Conservation (phyloP, 92 coral and sea anemone genomes). For the Micromussa lordhowensis region DNA sequence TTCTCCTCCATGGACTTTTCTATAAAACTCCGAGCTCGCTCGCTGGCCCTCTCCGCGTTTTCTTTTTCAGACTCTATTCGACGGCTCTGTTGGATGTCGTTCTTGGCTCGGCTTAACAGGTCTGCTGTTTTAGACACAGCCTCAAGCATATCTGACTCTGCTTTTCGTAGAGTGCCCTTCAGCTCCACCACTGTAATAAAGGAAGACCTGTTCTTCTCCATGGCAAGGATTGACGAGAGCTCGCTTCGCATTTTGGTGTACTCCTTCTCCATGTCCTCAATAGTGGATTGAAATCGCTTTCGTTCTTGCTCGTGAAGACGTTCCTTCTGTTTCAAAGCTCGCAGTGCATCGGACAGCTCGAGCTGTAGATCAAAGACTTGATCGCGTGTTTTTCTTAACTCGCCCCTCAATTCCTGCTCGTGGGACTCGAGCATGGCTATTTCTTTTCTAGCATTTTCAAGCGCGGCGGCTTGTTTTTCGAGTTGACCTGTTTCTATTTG, state of each 20-base stretch:
- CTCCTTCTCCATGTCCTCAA: conserved; percentile 66
- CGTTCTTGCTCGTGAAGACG: conserved; percentile 71
- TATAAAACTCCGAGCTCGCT: conserved; percentile 18
- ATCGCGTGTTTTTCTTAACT: conserved; percentile 64
- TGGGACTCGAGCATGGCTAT: conserved; percentile 72
- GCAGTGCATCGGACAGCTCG: conserved; percentile 71
- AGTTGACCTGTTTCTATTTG: not conserved
- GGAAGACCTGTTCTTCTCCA: conserved; percentile 58
- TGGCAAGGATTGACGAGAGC: conserved; percentile 44
- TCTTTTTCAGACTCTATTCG: conserved; percentile 7
- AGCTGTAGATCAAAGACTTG: conserved; percentile 70
- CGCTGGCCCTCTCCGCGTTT: conserved; percentile 7
- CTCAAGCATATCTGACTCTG: conserved; percentile 71
- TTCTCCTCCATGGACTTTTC: conserved; percentile 46
- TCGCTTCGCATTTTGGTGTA: conserved; percentile 65
- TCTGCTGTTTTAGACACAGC: conserved; percentile 65
- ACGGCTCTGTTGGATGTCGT: conserved; percentile 37
- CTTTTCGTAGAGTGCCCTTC: conserved; percentile 65
- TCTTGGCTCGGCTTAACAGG: conserved; percentile 54
- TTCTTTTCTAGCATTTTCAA: conserved; percentile 76
- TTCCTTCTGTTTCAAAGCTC: conserved; percentile 62
- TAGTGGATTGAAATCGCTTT: conserved; percentile 56
- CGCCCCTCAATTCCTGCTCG: conserved; percentile 71
- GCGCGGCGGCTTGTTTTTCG: conserved; percentile 52
- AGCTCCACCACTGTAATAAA: conserved; percentile 66